Conservation (phyloP, 2,113 vertebrate genomes). For the Candoia aspera region DNA sequence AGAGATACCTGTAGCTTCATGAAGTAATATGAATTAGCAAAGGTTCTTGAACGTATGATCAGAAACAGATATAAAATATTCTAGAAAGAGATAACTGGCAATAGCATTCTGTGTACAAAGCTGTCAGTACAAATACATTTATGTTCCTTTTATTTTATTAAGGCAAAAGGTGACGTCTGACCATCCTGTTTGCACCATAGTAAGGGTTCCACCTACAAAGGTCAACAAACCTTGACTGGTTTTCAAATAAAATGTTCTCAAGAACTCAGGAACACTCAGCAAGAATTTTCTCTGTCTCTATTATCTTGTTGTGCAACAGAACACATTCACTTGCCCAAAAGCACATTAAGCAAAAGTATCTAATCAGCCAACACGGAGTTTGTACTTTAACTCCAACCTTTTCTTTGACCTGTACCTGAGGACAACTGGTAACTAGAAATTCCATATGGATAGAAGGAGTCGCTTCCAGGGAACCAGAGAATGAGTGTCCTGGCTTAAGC, state of each 20-base stretch:
- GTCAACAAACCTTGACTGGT: slow-evolving; percentile 19
- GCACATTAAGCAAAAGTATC: background rate
- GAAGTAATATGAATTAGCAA: background rate
- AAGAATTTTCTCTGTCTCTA: background rate
- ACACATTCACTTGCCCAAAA: background rate
- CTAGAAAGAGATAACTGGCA: slow-evolving; percentile 11
- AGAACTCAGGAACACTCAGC: rapidly evolving
- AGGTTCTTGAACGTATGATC: background rate
- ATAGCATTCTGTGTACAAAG: background rate
- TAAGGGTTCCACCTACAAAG: background rate
- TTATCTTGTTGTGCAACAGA: background rate
- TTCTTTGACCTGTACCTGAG: background rate
- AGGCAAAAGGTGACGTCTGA: slow-evolving; percentile 18
- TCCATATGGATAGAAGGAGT: background rate
- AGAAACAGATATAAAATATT: background rate
- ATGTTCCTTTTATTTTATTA: background rate
- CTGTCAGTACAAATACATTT: background rate
- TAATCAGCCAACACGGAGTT: background rate
- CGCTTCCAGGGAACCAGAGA: background rate
- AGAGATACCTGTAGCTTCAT: background rate
- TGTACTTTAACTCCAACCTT: background rate
- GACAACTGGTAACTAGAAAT: background rate
- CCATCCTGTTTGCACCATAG: background rate
- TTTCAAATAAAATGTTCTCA: background rate
- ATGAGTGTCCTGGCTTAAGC: too few species aligned